phyloP scores from a whole-genome alignment of 2,113 vertebrate species.

The Myotis yumanensis region DNA sequence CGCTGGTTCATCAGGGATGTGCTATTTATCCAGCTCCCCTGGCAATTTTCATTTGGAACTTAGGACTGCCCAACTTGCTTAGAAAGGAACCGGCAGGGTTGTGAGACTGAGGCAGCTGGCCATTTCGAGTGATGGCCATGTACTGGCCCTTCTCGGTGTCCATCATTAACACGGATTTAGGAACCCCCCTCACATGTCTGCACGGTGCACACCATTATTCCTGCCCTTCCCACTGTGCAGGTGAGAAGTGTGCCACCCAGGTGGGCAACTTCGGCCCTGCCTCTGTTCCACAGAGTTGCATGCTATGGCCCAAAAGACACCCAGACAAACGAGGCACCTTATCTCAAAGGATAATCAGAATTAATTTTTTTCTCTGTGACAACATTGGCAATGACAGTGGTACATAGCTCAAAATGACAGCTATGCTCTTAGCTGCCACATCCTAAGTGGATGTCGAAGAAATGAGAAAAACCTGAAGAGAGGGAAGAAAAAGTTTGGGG shows the following conservation, averaged over 20 bases:
- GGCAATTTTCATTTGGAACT: neutral
- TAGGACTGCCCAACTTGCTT: fast-evolving
- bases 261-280: fast-evolving
- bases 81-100: neutral
- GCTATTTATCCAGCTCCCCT: neutral
- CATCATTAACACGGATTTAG: fast-evolving
- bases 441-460: neutral
- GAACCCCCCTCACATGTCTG: too few species aligned
- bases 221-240: neutral
- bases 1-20: fast-evolving
- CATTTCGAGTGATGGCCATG: neutral
- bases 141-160: fast-evolving
- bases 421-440: too few species aligned
- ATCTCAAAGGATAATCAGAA: neutral
- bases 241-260: neutral
- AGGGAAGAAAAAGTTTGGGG: neutral
- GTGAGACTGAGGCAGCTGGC: neutral
- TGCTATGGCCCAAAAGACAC: fast-evolving
- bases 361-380: too few species aligned
- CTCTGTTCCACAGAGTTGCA: neutral
- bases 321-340: fast-evolving
- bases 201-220: fast-evolving
- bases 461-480: too few species aligned
- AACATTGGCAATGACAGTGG: too few species aligned
- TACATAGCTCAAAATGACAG: neutral